Evolutionary conservation across 2,797 vertebrate genomes (phyloP), one percentile per base, ranked within the genome.

Genomic region (Siniperca obscura): DNA sequence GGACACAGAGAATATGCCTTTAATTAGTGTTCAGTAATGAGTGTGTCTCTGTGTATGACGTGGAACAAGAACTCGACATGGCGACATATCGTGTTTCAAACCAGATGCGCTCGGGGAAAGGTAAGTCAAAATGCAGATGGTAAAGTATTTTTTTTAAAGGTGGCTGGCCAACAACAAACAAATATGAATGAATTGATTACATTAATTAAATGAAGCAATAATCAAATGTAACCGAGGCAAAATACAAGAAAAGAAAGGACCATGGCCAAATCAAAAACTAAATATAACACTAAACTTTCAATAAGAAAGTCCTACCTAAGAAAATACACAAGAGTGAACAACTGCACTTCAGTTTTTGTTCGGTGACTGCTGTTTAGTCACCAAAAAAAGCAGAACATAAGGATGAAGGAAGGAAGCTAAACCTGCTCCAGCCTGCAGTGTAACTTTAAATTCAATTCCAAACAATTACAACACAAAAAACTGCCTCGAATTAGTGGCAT

Each of bases 11-110:
- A 86, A 85, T 71, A 76, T 68, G 69, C 40, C 64, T 80, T 81
- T 88, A 84, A 90, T 91, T 83, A 81, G 83, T 36, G 44, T 17
- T 67, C 22, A 40, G 66, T 78, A 77, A 77, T 83, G 44, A 84
- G 56, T 56, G 21, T 42, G 48, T 83, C 19, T 73, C 17, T 46
- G 66, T 60, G 10, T 68, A 48, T 57, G 69, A 83, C 19, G 66
- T 66, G 40, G 65, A 70, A 64, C 46, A 52, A 62, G 8, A 61
- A 40, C 38, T 60, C 8, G 1, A 46, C 52, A 61, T 46, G 44
- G 48, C 0, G 0, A 65, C 57, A 48, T 44, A 78, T 30, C 0
- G 4, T 21, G 34, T 53, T 70, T 68, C 13, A 67, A 46, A 46
- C 10, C 10, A 21, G 9, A 30, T 36, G 44, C 38, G 70, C 46